Evolutionary conservation across 2,888 invertebrate genomes (phyloP).

Genomic region (Alcis repandata): DNA sequence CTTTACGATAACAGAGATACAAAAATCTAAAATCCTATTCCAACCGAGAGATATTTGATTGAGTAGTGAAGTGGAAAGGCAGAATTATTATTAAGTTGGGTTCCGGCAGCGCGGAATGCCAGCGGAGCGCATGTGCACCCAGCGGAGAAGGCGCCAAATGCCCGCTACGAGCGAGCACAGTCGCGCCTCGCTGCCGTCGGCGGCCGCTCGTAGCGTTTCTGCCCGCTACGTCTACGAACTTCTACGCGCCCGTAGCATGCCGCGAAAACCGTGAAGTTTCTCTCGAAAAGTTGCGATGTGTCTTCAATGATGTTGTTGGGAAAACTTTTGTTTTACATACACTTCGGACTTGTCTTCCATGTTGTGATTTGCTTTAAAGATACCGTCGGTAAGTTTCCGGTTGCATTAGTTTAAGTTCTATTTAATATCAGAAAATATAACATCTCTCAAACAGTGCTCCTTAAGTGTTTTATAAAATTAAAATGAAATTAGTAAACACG

Average conservation of each 20-base stretch:
- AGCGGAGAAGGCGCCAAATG: conserved; percentile 58
- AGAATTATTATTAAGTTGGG: conserved; percentile 62
- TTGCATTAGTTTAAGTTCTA: not conserved
- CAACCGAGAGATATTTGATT: conserved; percentile 51
- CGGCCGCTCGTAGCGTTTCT: conserved; percentile 68
- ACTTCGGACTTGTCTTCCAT: conserved; percentile 85
- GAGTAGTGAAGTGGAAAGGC: conserved; percentile 57
- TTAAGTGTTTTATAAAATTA: not conserved
- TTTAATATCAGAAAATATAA: not conserved
- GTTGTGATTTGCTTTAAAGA: conserved; percentile 85
- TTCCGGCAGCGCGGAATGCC: conserved; percentile 53
- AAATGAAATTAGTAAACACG: not conserved
- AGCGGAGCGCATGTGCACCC: conserved; percentile 75
- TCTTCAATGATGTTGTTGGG: conserved; percentile 82
- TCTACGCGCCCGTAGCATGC: conserved; percentile 66
- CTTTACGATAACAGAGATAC: conserved; percentile 27
- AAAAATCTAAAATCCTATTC: conserved; percentile 50
- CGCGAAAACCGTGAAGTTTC: conserved; percentile 68
- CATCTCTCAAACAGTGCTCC: not conserved
- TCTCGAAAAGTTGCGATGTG: conserved; percentile 72
- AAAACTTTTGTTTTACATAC: conserved; percentile 83
- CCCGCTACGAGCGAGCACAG: conserved; percentile 58
- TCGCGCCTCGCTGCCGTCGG: conserved; percentile 62
- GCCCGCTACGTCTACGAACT: conserved; percentile 59
- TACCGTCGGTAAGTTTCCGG: conserved; percentile 73